A percentile compares a stretch with the other conserved stretches of the same genome.
Evolutionary conservation across 2,113 vertebrate genomes (phyloP).

Genomic region (Dasypus novemcinctus): DNA sequence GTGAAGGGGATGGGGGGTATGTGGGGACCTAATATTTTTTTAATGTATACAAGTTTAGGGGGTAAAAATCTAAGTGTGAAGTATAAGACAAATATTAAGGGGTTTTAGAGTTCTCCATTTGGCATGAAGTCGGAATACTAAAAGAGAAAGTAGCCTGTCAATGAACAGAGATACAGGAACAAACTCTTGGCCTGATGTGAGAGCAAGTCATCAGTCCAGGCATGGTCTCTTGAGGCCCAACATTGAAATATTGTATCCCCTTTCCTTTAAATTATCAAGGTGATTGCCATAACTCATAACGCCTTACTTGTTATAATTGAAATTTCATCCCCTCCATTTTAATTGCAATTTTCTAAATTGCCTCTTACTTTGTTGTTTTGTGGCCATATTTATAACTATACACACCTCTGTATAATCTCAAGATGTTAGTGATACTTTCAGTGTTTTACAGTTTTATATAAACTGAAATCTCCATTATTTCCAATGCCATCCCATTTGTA

Average conservation of each 20-base stretch:
- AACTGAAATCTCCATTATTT: constrained; percentile 21
- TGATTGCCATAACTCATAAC: neutral
- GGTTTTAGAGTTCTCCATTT: neutral
- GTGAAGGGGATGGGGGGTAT: too few species aligned
- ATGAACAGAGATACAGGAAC: neutral
- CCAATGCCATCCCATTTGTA: neutral
- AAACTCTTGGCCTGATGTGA: neutral
- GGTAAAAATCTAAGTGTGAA: neutral
- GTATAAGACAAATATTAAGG: neutral
- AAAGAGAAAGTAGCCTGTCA: neutral
- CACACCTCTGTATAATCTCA: neutral
- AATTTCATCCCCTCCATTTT: neutral
- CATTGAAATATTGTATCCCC: neutral
- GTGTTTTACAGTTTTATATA: neutral
- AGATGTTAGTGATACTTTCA: constrained; percentile 21
- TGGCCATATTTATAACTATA: neutral
- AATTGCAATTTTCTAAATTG: neutral
- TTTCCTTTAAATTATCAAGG: neutral
- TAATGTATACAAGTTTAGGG: neutral
- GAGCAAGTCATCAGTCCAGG: neutral
- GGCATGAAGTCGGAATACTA: neutral
- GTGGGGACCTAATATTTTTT: too few species aligned
- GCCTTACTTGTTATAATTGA: neutral
- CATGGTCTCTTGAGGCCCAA: neutral
- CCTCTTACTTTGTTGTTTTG: neutral